Percentiles rank a stretch among this genome's conserved stretches.
Evolutionary conservation across 1,140 invertebrate genomes (phyloP).

Genomic region (Aphis gossypii): DNA sequence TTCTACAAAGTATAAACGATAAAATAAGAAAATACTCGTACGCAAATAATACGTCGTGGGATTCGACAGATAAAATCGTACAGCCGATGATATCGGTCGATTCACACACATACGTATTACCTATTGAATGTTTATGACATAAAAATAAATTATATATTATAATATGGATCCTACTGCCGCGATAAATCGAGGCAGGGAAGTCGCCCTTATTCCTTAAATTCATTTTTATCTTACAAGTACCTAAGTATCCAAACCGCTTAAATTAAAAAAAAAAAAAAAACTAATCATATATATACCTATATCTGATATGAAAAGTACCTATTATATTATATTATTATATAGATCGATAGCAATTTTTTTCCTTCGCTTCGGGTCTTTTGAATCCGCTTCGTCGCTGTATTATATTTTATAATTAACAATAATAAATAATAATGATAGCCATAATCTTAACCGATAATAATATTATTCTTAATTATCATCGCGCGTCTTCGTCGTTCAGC

Average conservation of each 20-base stretch:
- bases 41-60: background rate
- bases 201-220: background rate
- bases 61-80: conserved; percentile 6
- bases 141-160: conserved; percentile 10
- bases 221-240: conserved; percentile 17
- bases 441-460: background rate
- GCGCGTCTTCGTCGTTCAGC: background rate
- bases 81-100: background rate
- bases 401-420: background rate
- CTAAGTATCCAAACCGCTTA: conserved; percentile 43
- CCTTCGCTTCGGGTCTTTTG: background rate
- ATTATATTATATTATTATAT: background rate
- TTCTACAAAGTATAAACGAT: background rate
- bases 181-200: background rate
- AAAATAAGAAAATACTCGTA: background rate
- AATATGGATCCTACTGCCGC: conserved; percentile 2
- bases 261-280: background rate
- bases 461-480: background rate
- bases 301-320: background rate
- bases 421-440: background rate
- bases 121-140: background rate
- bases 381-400: background rate
- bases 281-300: conserved; percentile 19
- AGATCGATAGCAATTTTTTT: background rate
- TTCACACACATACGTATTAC: background rate